These are phyloP conservation scores for Ellobium chinense DNA, from an alignment of 2,888 invertebrate species.

Conservation along the genomic window DNA sequence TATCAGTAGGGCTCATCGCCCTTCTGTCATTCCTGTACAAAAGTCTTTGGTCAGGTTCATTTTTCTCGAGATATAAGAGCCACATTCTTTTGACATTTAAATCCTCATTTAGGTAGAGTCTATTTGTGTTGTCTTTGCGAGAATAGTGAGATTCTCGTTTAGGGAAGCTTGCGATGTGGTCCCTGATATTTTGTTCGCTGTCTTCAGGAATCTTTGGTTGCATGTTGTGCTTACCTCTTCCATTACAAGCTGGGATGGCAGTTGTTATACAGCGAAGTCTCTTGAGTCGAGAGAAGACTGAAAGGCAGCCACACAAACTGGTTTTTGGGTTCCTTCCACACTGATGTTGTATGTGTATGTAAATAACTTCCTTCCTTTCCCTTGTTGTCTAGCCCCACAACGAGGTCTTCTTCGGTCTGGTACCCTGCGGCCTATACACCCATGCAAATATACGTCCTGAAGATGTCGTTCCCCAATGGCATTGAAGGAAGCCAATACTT, in stretches of 20 bases:
- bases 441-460: slow-evolving; percentile 25
- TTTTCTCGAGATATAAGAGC: slow-evolving; percentile 40
- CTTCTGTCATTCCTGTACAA: slow-evolving; percentile 25
- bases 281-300: slow-evolving; percentile 8
- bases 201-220: slow-evolving; percentile 16
- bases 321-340: background rate
- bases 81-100: slow-evolving; percentile 44
- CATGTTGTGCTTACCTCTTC: background rate
- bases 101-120: slow-evolving; percentile 36
- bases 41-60: slow-evolving; percentile 45
- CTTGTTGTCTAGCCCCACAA: slow-evolving; percentile 8
- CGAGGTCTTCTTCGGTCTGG: slow-evolving; percentile 16
- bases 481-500: slow-evolving; percentile 6
- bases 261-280: slow-evolving; percentile 10
- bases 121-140: slow-evolving; percentile 34
- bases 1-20: slow-evolving; percentile 30
- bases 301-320: background rate
- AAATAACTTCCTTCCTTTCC: slow-evolving; percentile 13
- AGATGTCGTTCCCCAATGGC: slow-evolving; percentile 15
- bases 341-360: background rate
- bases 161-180: slow-evolving; percentile 35
- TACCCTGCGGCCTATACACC: slow-evolving; percentile 2
- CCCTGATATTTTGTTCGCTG: slow-evolving; percentile 10
- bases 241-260: background rate
- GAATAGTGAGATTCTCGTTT: slow-evolving; percentile 30